These are phyloP conservation scores for Eulithis prunata DNA, from an alignment of 2,888 invertebrate genomes.

Conservation along the genomic window DNA sequence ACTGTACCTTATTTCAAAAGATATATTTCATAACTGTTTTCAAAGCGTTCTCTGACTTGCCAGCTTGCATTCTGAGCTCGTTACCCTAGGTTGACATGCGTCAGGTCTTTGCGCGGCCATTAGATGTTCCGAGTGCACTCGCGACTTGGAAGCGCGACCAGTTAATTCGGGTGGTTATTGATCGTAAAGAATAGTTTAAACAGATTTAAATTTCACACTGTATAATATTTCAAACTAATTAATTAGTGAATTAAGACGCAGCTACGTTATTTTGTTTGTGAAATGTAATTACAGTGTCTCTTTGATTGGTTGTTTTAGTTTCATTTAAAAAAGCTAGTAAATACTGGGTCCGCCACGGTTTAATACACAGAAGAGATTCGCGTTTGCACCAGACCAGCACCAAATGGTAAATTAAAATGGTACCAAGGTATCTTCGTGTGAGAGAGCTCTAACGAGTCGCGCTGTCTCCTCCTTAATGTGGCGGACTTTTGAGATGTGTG, in stretches of 20 bases:
- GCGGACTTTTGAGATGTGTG: constrained; percentile 16
- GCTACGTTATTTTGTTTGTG: background rate
- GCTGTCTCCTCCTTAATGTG: constrained; percentile 35
- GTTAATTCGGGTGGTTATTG: too few relatives aligned
- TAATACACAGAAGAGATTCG: background rate
- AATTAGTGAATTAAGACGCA: constrained; percentile 7
- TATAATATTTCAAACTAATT: constrained; percentile 3
- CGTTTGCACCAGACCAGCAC: too few relatives aligned
- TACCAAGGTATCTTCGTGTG: constrained; percentile 7
- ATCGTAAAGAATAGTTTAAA: too few relatives aligned
- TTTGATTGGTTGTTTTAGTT: background rate
- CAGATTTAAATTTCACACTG: too few relatives aligned
- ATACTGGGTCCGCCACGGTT: too few relatives aligned
- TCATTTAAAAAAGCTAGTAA: background rate
- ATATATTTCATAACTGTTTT: constrained; percentile 29
- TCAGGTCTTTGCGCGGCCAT: constrained; percentile 40
- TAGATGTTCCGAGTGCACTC: background rate
- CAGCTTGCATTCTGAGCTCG: constrained; percentile 55
- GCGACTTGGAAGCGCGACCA: constrained; percentile 3
- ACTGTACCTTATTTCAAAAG: constrained; percentile 30
- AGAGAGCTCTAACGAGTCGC: constrained; percentile 22
- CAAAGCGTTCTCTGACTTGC: constrained; percentile 29
- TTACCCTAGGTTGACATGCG: constrained; percentile 53
- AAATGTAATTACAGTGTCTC: constrained; percentile 5
- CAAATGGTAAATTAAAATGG: background rate